Evolutionary conservation across 2,113 vertebrate species (phyloP), one percentile per base, ranked within the genome.

Genomic region (Nerophis ophidion): DNA sequence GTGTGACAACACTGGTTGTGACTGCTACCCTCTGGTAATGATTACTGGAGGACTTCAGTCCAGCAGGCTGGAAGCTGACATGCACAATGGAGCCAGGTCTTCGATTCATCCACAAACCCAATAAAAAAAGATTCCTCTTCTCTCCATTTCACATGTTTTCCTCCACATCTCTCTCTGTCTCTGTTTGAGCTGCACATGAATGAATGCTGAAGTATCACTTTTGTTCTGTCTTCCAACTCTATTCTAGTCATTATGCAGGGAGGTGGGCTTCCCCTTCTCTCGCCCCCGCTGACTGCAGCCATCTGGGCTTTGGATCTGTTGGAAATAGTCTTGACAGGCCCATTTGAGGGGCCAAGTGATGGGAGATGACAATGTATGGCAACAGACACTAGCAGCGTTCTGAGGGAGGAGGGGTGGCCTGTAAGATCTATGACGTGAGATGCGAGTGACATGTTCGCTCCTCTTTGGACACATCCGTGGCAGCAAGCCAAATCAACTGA

Each of bases 401-500:
- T 45, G 57, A 16, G 58, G 35, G 60, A 65, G 62, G 65, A 40
- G 52, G 64, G 58, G 65, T n/a, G n/a, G 55, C 59, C 58, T 49
- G 60, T 9, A 79, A 67, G 81, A 84, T 74, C 70, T 74, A 58
- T 66, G 80, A 85, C 69, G 47, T 65, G 66, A 72, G 78, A 70
- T 71, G 77, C 70, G 75, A 61, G 78, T 77, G 26, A 26, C 26
- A 26, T 70, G 72, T 75, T 66, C 69, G 65, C 63, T 73, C 65
- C 66, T 81, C 69, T 33, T 45, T 64, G 81, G 79, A 83, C 83
- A 75, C 74, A 61, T 86, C 55, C 46, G 61, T 86, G 86, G 83
- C 84, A 75, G 60, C 40, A 48, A 52, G 86, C 87, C 86, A 84
- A 81, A 78, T 84, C 62, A 66, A 54, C 60, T 85, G 88, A 89